Evolutionary conservation across 92 coral and sea anemone species (phyloP).

Genomic region (Epizoanthus stellaris): DNA sequence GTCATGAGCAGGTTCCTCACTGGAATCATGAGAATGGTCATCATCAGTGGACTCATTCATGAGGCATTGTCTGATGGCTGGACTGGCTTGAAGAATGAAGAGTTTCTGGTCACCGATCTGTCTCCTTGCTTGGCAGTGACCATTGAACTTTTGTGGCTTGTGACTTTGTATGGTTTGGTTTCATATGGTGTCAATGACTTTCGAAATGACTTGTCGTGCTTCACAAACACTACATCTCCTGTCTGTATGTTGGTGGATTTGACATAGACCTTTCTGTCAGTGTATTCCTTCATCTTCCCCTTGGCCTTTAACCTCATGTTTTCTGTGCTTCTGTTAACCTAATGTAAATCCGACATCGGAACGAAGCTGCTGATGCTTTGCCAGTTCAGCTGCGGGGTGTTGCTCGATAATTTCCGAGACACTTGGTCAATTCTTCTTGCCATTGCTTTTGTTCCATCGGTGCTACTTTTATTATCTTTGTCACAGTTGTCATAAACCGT

Average conservation of each 20-base stretch:
- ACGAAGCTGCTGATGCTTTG: constrained; percentile 51
- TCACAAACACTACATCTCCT: constrained; percentile 59
- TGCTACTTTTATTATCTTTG: constrained; percentile 23
- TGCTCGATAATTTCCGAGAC: constrained; percentile 32
- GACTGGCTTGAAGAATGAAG: constrained; percentile 53
- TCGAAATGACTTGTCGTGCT: constrained; percentile 44
- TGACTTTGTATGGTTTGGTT: constrained; percentile 52
- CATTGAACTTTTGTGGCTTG: constrained; percentile 66
- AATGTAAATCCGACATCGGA: constrained; percentile 58
- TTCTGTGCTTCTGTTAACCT: constrained; percentile 56
- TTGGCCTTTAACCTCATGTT: constrained; percentile 31
- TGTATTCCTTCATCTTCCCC: constrained; percentile 61
- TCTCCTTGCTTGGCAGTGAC: constrained; percentile 53
- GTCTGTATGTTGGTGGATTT: constrained; percentile 42
- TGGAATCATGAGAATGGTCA: too few species aligned
- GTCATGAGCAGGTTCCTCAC: too few species aligned
- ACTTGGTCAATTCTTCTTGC: constrained; percentile 18
- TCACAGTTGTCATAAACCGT: constrained; percentile 31
- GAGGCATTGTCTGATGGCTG: too few species aligned
- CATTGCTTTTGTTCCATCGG: constrained; percentile 2
- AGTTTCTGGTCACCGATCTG: constrained; percentile 48
- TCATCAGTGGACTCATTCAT: too few species aligned
- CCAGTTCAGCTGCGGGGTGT: constrained; percentile 42
- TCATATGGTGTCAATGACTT: constrained; percentile 57
- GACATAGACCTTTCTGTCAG: constrained; percentile 53